Evolutionary conservation across 1,140 invertebrate species (phyloP), one percentile per base, ranked within the genome.

Genomic region (Platyscapa corneri): DNA sequence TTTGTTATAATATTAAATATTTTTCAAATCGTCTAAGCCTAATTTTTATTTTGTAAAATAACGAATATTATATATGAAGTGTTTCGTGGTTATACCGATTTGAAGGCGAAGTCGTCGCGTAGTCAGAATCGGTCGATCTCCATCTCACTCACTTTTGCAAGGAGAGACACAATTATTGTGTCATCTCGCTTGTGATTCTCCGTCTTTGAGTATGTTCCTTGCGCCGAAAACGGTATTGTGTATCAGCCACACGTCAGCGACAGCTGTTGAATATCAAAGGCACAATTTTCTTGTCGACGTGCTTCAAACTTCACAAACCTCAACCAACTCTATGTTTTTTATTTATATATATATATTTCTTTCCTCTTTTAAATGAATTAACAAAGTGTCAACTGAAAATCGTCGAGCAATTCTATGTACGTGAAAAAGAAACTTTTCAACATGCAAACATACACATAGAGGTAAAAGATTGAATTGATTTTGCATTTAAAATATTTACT

Each of bases 201-300:
- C 64, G 53, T 84, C 83, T 74, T 37, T 67, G 65, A 85, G 77
- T 46, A 74, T n/a, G 70, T 72, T 70, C 74, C 64, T 82, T 86
- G 84, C 49, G 84, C 39, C 56, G 32, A 77, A 74, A 65, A 75
- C 39, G 78, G 84, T 82, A 75, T 32, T 86, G 64, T 70, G 84
- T 60, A 82, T 86, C 80, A 86, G 85, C 85, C 85, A 82, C 83
- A 79, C 49, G 10, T 32, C 85, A 86, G 85, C 85, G 74, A 78
- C 85, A 86, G 92, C 92, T 92, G 92, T 92, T 92, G 91, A 90
- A 92, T 92, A 92, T 92, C 89, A 92, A 92, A 92, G 90, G 90
- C 90, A 91, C 91, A 91, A 91, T 91, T 82, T 77, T 87, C 87
- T 89, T 89, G 88, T 70, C 88, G 84, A 83, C 86, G 88, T 88